Evolutionary conservation across 2,888 invertebrate genomes (phyloP).

Genomic region (Caenorhabditis uteleia): DNA sequence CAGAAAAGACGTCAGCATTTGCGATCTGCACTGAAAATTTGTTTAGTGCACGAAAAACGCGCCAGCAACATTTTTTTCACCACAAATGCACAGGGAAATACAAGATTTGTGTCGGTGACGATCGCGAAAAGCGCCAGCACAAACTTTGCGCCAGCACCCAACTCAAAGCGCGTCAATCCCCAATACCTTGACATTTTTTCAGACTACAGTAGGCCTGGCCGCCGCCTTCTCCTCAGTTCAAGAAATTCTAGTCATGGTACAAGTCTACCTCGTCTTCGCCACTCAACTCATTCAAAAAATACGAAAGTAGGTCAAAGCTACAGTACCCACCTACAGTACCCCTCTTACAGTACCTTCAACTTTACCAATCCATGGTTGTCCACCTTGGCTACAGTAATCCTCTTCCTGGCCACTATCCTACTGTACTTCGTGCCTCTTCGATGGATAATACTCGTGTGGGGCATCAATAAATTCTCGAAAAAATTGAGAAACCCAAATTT

Average conservation of each 20-base stretch:
- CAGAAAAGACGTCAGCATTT: no score
- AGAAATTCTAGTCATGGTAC: constrained; percentile 94
- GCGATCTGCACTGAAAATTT: no score
- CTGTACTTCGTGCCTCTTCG: constrained; percentile 88
- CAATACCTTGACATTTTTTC: no score
- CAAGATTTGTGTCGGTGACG: no score
- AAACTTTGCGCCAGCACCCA: no score
- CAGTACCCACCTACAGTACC: neutral
- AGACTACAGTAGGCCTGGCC: constrained; percentile 71
- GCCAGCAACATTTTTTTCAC: no score
- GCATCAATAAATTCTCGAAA: constrained; percentile 91
- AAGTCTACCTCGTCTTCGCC: constrained; percentile 90
- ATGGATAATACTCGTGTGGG: constrained; percentile 89
- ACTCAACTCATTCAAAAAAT: constrained; percentile 91
- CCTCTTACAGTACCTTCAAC: constrained; percentile 83
- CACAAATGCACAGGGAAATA: no score
- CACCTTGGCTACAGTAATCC: constrained; percentile 84
- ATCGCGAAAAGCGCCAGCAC: no score
- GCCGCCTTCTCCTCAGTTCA: constrained; percentile 79
- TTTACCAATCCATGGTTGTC: constrained; percentile 96
- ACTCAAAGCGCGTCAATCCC: no score
- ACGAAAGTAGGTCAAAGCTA: constrained; percentile 79
- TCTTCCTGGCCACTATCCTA: constrained; percentile 80
- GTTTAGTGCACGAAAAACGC: no score
- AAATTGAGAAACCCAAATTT: constrained; percentile 89